Conservation (phyloP, 2,888 invertebrate species). For the Chromoteleia sp. region DNA sequence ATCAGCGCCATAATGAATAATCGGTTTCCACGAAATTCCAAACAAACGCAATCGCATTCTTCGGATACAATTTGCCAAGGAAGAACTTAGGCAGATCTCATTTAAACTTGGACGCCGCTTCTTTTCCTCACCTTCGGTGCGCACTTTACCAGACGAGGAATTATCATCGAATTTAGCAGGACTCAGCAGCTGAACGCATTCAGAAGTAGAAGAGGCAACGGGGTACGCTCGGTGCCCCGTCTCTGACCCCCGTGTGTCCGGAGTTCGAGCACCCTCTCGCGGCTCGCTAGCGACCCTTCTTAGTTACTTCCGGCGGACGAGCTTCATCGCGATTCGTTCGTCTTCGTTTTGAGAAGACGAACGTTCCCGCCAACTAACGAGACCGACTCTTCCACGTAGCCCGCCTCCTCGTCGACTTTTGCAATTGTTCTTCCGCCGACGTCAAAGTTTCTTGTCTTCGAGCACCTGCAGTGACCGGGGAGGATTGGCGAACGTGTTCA, state of each 20-base stretch:
- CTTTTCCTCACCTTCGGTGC: constrained; percentile 2
- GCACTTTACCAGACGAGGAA: constrained; percentile 1
- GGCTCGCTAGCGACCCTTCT: constrained; percentile 20
- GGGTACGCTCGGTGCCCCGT: constrained; percentile 1
- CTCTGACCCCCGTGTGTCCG: constrained; percentile 35
- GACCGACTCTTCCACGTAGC: constrained; percentile 33
- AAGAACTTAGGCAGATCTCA: constrained; percentile 21
- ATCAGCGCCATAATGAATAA: constrained; percentile 10
- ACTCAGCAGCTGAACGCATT: constrained; percentile 26
- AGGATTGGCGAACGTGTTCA: constrained; percentile 67
- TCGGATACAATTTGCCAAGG: constrained; percentile 19
- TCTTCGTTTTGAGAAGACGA: constrained; percentile 42
- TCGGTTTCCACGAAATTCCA: background rate
- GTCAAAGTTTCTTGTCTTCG: constrained; percentile 64
- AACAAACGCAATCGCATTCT: background rate
- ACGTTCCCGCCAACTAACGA: constrained; percentile 57
- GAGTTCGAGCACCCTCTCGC: constrained; percentile 36
- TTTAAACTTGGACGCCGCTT: constrained; percentile 23
- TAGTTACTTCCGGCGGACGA: constrained; percentile 33
- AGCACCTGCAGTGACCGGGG: constrained; percentile 61
- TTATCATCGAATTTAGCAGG: constrained; percentile 24
- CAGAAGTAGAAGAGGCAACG: constrained; percentile 13
- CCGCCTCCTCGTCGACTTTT: constrained; percentile 39
- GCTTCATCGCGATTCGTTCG: constrained; percentile 34
- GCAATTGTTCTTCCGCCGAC: constrained; percentile 58